These are phyloP conservation scores for Sepioteuthis lessoniana DNA, from an alignment of 2,888 invertebrate species.

Conservation along the genomic window DNA sequence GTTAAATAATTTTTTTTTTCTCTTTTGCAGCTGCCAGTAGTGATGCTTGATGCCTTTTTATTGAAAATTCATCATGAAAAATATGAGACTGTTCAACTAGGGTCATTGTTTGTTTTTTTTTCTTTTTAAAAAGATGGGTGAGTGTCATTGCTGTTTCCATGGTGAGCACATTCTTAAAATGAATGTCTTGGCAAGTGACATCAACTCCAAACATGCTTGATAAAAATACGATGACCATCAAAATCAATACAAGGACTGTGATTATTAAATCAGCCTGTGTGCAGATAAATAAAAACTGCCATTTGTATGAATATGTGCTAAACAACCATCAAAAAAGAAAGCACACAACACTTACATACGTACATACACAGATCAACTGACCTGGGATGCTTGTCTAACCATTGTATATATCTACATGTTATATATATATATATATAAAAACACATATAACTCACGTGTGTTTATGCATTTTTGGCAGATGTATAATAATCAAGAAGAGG, in stretches of 20 bases:
- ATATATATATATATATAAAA: not conserved
- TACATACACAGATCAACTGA: not conserved
- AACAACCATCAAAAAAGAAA: not conserved
- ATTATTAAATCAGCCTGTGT: not conserved
- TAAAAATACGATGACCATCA: not conserved
- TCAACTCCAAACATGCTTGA: not conserved
- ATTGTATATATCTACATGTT: slow-evolving; percentile 16
- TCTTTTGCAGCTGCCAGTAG: not conserved
- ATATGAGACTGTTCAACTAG: not conserved
- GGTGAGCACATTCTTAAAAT: not conserved
- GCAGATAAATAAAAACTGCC: not conserved
- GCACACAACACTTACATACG: not conserved
- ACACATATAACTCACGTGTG: too few relatives aligned
- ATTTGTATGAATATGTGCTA: not conserved
- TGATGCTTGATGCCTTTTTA: not conserved
- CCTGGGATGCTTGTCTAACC: not conserved
- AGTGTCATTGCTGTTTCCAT: not conserved
- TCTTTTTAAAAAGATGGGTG: not conserved
- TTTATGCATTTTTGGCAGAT: slow-evolving; percentile 3
- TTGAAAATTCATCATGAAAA: not conserved
- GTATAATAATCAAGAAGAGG: not conserved
- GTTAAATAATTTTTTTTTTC: too few relatives aligned
- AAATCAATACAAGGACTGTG: not conserved
- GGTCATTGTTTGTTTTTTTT: not conserved
- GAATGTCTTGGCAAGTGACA: not conserved